Base-by-base conservation (phyloP, 2,797 vertebrate genomes). In the Fistularia tabacaria region DNA sequence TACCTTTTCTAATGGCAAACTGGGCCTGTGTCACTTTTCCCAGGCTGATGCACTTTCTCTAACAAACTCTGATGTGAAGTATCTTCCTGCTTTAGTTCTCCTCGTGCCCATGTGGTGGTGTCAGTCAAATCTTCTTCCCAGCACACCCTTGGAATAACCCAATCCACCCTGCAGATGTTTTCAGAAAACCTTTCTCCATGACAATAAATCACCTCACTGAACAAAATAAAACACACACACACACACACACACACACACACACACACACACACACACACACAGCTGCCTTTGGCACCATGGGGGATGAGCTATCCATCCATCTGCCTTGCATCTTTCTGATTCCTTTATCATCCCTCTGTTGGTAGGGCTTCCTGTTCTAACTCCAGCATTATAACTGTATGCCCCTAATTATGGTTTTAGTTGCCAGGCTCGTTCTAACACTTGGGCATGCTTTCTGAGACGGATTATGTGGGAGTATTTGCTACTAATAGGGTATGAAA, bases 401-500 rank as follows among this genome's bases (percentile, higher is more conserved):
- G 7, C 39, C 62, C 69, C 73, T 85, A 83, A 84, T 83, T 74
- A 81, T 60, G 58, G 49, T 6, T 51, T 73, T 59, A 68, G 74
- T 62, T 58, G 65, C 59, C 81, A 74, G 73, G 58, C 77, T 67
- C 14, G 57, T 71, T 70, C 73, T 65, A 51, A 70, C 74, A 74
- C 76, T 82, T 74, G 58, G 78, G 74, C 73, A 69, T 73, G 59
- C 84, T 79, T 81, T 85, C 82, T 84, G 68, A 59, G 57, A 55
- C 42, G 71, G 81, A 84, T 84, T 85, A 82, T 3, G 4, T 47
- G 46, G 9, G 77, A 71, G 66, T 68, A 83, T 82, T 77, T 71
- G 55, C 65, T 63, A 54, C 78, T 83, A 83, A 84, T 82, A 74
- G 68, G 59, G 78, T 81, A 74, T 81, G 74, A 88, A 84, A 71